Percentiles rank a stretch among this genome's conserved stretches.
phyloP scores from a whole-genome alignment of 2,113 vertebrate species.

The Callipepla californica region DNA sequence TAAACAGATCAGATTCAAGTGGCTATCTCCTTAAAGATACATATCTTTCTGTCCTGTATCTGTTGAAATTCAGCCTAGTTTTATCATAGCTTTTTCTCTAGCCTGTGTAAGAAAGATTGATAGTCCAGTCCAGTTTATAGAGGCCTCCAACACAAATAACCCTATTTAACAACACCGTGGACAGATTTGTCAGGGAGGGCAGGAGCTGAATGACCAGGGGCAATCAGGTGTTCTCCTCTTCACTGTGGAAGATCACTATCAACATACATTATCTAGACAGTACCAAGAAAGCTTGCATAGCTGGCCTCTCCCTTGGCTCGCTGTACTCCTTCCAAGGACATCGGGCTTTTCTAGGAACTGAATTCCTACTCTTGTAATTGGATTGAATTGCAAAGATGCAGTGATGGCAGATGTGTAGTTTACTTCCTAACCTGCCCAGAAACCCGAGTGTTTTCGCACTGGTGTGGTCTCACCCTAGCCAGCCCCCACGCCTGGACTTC shows the following conservation, averaged over 20 bases:
- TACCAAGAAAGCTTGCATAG: not conserved
- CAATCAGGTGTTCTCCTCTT: conserved; percentile 28
- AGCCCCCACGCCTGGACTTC: not conserved
- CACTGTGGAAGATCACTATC: conserved; percentile 14
- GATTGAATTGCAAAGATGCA: not conserved
- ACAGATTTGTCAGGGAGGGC: not conserved
- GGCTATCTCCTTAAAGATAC: conserved; percentile 30
- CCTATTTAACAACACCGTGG: conserved; percentile 45
- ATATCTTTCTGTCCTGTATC: not conserved
- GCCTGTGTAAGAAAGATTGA: conserved; percentile 55
- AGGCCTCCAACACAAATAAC: conserved; percentile 39
- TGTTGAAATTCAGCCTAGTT: conserved; percentile 44
- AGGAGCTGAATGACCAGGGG: conserved; percentile 26
- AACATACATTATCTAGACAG: not conserved
- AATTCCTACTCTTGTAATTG: not conserved
- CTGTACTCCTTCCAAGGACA: not conserved
- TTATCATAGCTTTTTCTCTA: conserved; percentile 50
- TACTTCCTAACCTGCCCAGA: not conserved
- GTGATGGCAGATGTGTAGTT: not conserved
- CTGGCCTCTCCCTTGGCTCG: not conserved
- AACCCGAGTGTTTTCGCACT: not conserved
- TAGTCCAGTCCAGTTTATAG: conserved; percentile 41
- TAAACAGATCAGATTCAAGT: conserved; percentile 54
- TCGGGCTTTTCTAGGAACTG: not conserved
- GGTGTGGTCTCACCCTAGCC: not conserved